Evolutionary conservation across 2,797 vertebrate genomes (phyloP).

Genomic region (Orientallactaga sibirica): DNA sequence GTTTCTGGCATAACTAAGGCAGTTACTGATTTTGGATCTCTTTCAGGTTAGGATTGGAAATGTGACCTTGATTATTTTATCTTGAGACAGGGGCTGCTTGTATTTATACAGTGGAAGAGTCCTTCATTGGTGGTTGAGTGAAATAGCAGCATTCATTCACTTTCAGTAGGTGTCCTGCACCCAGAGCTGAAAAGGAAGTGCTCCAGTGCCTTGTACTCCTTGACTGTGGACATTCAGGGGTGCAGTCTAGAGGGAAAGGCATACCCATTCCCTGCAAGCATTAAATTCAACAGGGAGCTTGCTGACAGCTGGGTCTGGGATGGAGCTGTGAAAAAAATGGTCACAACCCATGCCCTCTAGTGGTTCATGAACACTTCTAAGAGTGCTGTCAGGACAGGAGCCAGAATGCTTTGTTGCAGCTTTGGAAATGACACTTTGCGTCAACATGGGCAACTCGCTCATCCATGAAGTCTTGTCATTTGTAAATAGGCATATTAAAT

Average conservation of each 20-base stretch:
- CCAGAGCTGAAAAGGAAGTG: background rate
- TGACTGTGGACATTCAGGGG: background rate
- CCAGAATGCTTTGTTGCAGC: background rate
- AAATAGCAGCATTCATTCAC: background rate
- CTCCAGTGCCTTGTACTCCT: background rate
- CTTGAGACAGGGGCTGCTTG: background rate
- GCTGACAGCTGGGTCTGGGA: background rate
- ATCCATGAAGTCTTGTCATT: background rate
- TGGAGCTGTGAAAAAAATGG: background rate
- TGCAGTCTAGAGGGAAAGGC: background rate
- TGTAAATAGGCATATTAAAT: background rate
- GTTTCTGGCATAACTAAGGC: conserved; percentile 19
- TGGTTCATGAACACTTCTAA: background rate
- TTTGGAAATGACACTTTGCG: background rate
- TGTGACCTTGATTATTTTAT: background rate
- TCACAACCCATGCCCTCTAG: conserved; percentile 39
- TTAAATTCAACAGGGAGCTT: background rate
- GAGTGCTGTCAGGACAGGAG: background rate
- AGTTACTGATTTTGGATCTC: background rate
- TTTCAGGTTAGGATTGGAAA: conserved; percentile 10
- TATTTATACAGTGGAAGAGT: background rate
- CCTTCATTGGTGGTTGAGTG: background rate
- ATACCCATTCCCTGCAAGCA: background rate
- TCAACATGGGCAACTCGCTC: background rate
- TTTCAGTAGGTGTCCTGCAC: background rate